A percentile compares a stretch with the other conserved stretches of the same genome.
phyloP scores from a whole-genome alignment of 2,113 vertebrate genomes.

The Periophthalmus modestus region DNA sequence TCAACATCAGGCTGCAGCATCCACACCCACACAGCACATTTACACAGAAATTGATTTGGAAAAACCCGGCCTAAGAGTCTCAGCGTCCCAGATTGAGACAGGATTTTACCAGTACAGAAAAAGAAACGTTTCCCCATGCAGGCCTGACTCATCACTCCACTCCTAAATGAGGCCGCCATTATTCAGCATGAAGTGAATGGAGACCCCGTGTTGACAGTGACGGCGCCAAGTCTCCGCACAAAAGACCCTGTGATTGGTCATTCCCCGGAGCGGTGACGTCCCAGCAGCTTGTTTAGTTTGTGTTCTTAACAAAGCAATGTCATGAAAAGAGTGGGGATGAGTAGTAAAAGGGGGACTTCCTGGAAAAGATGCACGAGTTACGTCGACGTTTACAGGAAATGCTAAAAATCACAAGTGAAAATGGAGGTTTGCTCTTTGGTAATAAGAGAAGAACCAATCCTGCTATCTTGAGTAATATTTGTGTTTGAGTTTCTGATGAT shows the following conservation, averaged over 20 bases:
- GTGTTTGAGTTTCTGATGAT: too few relatives aligned
- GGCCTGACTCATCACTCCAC: conserved; percentile 58
- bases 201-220: conserved; percentile 37
- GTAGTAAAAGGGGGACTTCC: neutral
- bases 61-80: conserved; percentile 24
- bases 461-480: too few relatives aligned
- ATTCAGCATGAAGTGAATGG: conserved; percentile 35
- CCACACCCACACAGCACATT: neutral
- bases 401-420: neutral
- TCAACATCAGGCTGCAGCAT: neutral
- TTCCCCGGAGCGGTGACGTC: conserved; percentile 18
- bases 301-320: neutral
- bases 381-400: neutral
- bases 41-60: neutral
- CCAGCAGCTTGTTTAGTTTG: conserved; percentile 6
- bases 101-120: conserved; percentile 36
- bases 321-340: neutral
- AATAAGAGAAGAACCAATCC: neutral
- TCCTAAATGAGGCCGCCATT: conserved; percentile 58
- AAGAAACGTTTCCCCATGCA: conserved; percentile 18
- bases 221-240: conserved; percentile 47
- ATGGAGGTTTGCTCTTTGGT: neutral
- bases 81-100: conserved; percentile 30
- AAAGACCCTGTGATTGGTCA: conserved; percentile 26
- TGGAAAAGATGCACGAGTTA: neutral